These are phyloP conservation scores for Malthinus flaveolus DNA, from an alignment of 2,888 invertebrate genomes.

Conservation along the genomic window DNA sequence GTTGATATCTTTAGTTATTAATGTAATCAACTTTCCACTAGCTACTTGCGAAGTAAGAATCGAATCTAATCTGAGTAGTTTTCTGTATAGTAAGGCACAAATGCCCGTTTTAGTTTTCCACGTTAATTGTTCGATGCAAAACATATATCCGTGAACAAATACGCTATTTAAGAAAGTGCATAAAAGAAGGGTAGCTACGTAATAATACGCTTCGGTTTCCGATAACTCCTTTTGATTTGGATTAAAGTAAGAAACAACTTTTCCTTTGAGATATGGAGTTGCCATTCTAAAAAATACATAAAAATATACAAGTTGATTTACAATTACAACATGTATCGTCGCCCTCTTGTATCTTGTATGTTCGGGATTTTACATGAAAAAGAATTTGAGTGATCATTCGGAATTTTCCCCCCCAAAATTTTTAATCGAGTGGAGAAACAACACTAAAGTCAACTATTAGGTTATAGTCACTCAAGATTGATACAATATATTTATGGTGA, in stretches of 20 bases:
- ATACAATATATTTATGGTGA: too few relatives aligned
- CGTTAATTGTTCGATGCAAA: constrained; percentile 5
- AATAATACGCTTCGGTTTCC: background rate
- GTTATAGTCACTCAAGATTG: too few relatives aligned
- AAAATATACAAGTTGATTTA: background rate
- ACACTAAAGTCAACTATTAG: too few relatives aligned
- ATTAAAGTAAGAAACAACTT: constrained; percentile 69
- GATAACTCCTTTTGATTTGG: constrained; percentile 45
- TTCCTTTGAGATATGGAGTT: constrained; percentile 67
- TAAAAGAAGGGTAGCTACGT: constrained; percentile 65
- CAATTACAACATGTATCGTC: too few relatives aligned
- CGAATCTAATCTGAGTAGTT: constrained; percentile 69
- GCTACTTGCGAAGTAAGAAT: constrained; percentile 81
- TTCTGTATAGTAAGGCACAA: constrained; percentile 12
- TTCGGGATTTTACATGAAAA: too few relatives aligned
- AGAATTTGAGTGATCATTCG: too few relatives aligned
- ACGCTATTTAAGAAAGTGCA: constrained; percentile 58
- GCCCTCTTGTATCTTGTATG: too few relatives aligned
- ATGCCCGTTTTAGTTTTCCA: constrained; percentile 9
- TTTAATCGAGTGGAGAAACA: too few relatives aligned
- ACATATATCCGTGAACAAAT: constrained; percentile 11
- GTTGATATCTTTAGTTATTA: constrained; percentile 81
- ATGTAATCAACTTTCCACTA: constrained; percentile 59
- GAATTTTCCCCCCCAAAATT: too few relatives aligned
- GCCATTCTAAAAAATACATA: constrained; percentile 57